Conservation (phyloP, 2,888 invertebrate genomes). For the Deroplatys truncata region DNA sequence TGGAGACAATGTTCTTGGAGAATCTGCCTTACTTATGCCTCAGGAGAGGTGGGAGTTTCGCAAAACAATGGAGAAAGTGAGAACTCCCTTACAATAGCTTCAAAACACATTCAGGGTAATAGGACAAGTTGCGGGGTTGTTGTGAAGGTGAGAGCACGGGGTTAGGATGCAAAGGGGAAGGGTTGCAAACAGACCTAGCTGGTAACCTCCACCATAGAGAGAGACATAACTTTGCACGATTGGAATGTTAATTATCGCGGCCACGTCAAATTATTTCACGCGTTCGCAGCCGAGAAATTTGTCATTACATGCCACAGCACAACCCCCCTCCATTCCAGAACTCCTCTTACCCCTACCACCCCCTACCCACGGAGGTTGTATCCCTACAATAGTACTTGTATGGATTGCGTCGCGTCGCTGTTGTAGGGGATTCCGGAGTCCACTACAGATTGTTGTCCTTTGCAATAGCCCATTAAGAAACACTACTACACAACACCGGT, state of each 20-base stretch:
- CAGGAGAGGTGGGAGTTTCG: not conserved
- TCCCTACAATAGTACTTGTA: not conserved
- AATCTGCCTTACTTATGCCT: not conserved
- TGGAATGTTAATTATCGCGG: constrained; percentile 28
- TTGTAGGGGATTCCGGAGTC: not conserved
- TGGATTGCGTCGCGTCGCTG: not conserved
- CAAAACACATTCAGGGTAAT: constrained; percentile 1
- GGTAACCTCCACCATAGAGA: not conserved
- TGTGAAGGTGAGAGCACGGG: not conserved
- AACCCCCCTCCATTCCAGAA: not conserved
- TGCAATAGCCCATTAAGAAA: not conserved
- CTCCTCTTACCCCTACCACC: not conserved
- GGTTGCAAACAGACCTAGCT: not conserved
- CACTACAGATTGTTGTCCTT: not conserved
- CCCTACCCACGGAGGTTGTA: not conserved
- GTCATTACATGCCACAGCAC: constrained; percentile 23
- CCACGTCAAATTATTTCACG: constrained; percentile 26
- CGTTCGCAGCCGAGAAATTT: constrained; percentile 20
- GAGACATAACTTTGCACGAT: constrained; percentile 21
- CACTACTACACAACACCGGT: not conserved
- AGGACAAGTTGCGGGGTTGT: not conserved
- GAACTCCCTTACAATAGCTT: not conserved
- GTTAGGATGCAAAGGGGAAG: not conserved
- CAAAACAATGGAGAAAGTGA: not conserved
- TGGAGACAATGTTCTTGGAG: not conserved